A percentile compares a stretch with the other conserved stretches of the same genome.
Conservation (phyloP, 2,113 vertebrate genomes). For the Felis catus region DNA sequence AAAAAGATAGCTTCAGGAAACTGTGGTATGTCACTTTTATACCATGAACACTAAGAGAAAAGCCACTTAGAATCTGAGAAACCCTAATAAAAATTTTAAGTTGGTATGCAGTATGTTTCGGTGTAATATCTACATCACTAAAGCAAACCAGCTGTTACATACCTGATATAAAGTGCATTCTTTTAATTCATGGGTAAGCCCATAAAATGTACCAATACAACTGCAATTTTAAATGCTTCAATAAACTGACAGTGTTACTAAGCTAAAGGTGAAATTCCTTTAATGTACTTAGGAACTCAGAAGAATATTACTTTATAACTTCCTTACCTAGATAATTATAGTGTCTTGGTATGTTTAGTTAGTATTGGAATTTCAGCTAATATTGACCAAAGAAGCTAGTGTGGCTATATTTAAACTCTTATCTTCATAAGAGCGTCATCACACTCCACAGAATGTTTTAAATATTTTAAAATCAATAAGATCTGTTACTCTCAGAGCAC, state of each 20-base stretch:
- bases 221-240: background rate
- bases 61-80: background rate
- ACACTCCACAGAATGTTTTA: background rate
- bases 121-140: background rate
- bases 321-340: slow-evolving; percentile 40
- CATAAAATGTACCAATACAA: background rate
- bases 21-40: background rate
- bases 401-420: slow-evolving; percentile 29
- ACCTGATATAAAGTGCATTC: background rate
- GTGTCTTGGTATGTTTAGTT: slow-evolving; percentile 32
- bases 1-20: background rate
- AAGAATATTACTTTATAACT: slow-evolving; percentile 27
- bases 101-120: background rate
- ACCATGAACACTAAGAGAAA: background rate
- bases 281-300: background rate
- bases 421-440: background rate
- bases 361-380: slow-evolving; percentile 2
- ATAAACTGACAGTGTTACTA: background rate
- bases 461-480: background rate
- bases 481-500: slow-evolving; percentile 11
- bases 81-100: background rate
- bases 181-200: background rate
- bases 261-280: slow-evolving; percentile 35
- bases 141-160: background rate
- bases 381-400: slow-evolving; percentile 20